Evolutionary conservation across 2,797 vertebrate genomes (phyloP).

Genomic region (Ctenopoma multispine): DNA sequence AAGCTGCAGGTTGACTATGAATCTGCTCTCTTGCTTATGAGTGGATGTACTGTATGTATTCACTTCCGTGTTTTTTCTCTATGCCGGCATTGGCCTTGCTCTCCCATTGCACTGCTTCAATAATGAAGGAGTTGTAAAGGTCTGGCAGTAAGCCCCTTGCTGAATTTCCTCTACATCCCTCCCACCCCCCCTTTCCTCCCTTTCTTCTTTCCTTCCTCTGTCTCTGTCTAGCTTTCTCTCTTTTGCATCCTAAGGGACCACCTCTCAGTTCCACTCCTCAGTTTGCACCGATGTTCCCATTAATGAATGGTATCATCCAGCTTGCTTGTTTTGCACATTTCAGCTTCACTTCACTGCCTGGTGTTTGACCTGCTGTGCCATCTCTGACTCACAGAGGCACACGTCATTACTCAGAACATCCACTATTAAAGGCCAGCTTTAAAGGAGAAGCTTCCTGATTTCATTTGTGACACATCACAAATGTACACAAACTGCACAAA

Average conservation of each 20-base stretch:
- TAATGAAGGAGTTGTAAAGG: slow-evolving; percentile 76
- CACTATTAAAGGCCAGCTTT: slow-evolving; percentile 7
- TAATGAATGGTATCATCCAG: slow-evolving; percentile 70
- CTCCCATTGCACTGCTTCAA: slow-evolving; percentile 57
- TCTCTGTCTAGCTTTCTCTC: slow-evolving; percentile 29
- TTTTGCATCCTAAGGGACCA: slow-evolving; percentile 63
- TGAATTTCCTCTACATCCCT: slow-evolving; percentile 38
- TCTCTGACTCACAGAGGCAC: slow-evolving; percentile 53
- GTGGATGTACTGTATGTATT: slow-evolving; percentile 12
- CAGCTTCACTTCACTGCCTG: slow-evolving; percentile 56
- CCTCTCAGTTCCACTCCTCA: slow-evolving; percentile 59
- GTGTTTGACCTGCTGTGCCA: slow-evolving; percentile 59
- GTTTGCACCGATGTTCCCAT: slow-evolving; percentile 58
- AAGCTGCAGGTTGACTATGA: slow-evolving; percentile 43
- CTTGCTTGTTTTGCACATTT: slow-evolving; percentile 66
- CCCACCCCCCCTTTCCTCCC: slow-evolving; percentile 22
- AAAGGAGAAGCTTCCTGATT: background rate
- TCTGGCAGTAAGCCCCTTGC: slow-evolving; percentile 66
- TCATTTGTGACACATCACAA: slow-evolving; percentile 1
- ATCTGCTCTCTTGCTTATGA: slow-evolving; percentile 27
- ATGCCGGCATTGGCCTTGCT: slow-evolving; percentile 36
- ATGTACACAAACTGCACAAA: background rate
- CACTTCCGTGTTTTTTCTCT: slow-evolving; percentile 34
- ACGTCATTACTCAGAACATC: slow-evolving; percentile 47
- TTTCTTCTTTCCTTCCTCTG: slow-evolving; percentile 5